These are phyloP conservation scores for Drosophila aff. DNA, from an alignment of 1,140 invertebrate species.

Conservation along the genomic window DNA sequence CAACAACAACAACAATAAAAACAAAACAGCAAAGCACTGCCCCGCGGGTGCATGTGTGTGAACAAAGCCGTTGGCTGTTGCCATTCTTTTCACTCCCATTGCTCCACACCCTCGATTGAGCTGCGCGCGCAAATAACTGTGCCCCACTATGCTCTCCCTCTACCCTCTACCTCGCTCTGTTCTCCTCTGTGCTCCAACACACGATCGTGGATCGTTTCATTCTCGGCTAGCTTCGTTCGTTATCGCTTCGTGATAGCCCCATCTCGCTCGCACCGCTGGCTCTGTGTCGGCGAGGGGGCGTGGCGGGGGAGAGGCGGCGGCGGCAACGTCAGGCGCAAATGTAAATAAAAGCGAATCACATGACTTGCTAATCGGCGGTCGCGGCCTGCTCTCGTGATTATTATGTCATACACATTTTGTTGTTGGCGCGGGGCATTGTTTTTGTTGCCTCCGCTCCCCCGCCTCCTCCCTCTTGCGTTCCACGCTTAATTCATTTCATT, in stretches of 20 bases:
- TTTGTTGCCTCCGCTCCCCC: slow-evolving; percentile 25
- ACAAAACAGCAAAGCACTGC: slow-evolving; percentile 3
- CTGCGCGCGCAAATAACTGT: slow-evolving; percentile 61
- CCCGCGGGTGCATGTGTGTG: slow-evolving; percentile 17
- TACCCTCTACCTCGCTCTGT: neutral
- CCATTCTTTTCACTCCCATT: slow-evolving; percentile 22
- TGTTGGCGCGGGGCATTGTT: slow-evolving; percentile 56
- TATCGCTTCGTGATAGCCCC: slow-evolving; percentile 51
- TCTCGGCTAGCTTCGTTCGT: slow-evolving; percentile 49
- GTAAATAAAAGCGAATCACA: slow-evolving; percentile 85
- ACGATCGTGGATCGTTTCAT: slow-evolving; percentile 21
- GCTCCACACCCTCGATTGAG: slow-evolving; percentile 36
- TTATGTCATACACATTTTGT: slow-evolving; percentile 84
- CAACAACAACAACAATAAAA: slow-evolving; percentile 9
- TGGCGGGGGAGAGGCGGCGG: slow-evolving; percentile 23
- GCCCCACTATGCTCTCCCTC: slow-evolving; percentile 37
- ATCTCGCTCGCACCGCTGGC: slow-evolving; percentile 19
- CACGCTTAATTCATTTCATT: slow-evolving; percentile 73
- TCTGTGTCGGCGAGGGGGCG: neutral
- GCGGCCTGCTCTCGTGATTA: slow-evolving; percentile 84
- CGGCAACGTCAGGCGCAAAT: slow-evolving; percentile 72
- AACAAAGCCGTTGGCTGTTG: slow-evolving; percentile 7
- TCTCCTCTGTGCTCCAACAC: slow-evolving; percentile 4
- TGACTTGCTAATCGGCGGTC: slow-evolving; percentile 85
- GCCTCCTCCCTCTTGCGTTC: slow-evolving; percentile 12